Evolutionary conservation across 2,888 invertebrate species (phyloP), one percentile per base, ranked within the genome.

Genomic region (Phyto melanocephala): DNA sequence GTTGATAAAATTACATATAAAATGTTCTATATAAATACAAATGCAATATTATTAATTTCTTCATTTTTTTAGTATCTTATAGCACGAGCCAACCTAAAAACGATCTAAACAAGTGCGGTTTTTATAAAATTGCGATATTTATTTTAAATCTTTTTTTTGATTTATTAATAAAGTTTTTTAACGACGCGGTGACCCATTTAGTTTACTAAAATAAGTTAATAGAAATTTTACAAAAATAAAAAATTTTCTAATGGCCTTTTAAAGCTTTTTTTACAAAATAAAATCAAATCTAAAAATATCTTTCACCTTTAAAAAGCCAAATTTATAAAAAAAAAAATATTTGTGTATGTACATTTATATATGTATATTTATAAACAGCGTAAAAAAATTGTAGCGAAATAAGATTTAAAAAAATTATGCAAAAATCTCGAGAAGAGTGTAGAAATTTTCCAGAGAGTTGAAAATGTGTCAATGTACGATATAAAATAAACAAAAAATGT

Each of bases 401-500:
- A 0, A 52, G 11, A 15, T 13, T 24, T 28, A 52, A 77, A 80
- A 52, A 50, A 10, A 50, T 65, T 52, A 40, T 72, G 60, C 65
- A 60, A 80, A 74, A 76, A 71, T 52, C 17, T 24, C 10, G 17
- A 22, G 47, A 35, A 45, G 67, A 33, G n/a, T 24, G 20, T 20
- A 70, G 70, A 17, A 56, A 68, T 47, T 63, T 63, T 75, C 74
- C 63, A 80, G 50, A 76, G 63, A 58, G 24, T 65, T 50, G 10
- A 52, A 75, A 76, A 65, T 76, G 45, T 74, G 79, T 80, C 54
- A 60, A 60, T 22, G 45, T 65, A 7, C 28, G 2, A 24, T 24
- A 45, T n/a, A 42, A 78, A 47, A 35, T 24, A 68, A 45, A 54
- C 37, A 52, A 33, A 70, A 13, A 42, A 62, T 28, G 6, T 28